Evolutionary conservation across 2,797 vertebrate species (phyloP).

Genomic region (Harpagifer antarcticus): DNA sequence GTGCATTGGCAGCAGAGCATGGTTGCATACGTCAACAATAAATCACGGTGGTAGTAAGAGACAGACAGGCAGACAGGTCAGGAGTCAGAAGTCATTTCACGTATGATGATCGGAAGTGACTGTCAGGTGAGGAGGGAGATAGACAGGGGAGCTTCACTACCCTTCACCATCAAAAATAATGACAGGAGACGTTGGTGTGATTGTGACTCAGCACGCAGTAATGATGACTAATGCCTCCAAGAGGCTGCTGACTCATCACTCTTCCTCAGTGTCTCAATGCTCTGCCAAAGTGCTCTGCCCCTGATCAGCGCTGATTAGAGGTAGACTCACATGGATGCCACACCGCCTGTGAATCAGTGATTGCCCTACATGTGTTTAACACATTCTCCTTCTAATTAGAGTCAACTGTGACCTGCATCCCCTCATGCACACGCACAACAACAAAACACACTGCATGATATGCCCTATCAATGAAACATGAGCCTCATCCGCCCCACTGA

Average conservation of each 20-base stretch:
- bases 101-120: conserved; percentile 52
- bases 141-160: neutral
- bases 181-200: conserved; percentile 20
- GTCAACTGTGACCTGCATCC: conserved; percentile 45
- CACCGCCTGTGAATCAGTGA: conserved; percentile 45
- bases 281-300: conserved; percentile 18
- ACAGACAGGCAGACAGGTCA: conserved; percentile 23
- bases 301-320: conserved; percentile 58
- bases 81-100: conserved; percentile 48
- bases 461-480: conserved; percentile 70
- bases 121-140: conserved; percentile 16
- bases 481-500: conserved; percentile 34
- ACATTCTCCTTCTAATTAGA: conserved; percentile 65
- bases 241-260: conserved; percentile 54
- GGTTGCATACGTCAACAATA: neutral
- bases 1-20: conserved; percentile 9
- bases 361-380: conserved; percentile 69
- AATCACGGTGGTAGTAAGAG: neutral
- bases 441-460: conserved; percentile 13
- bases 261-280: conserved; percentile 27
- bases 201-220: conserved; percentile 50
- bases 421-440: neutral
- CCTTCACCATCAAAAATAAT: conserved; percentile 23
- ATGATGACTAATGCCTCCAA: conserved; percentile 50
- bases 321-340: conserved; percentile 41